Percentiles rank a stretch among this genome's conserved stretches.
phyloP scores from a whole-genome alignment of 2,888 invertebrate species.

The Antitype chi region DNA sequence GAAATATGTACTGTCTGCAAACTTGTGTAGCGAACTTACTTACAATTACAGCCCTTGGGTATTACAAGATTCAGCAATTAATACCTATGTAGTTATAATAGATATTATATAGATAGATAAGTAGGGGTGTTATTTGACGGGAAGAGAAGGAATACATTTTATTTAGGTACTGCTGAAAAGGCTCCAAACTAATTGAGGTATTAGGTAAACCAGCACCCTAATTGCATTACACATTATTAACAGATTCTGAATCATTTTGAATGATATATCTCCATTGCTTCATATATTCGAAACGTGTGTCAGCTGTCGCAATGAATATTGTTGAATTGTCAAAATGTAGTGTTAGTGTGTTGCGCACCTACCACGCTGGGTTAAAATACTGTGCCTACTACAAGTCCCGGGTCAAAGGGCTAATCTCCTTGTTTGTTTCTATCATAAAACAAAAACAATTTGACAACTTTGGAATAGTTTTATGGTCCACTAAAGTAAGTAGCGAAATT shows the following conservation, averaged over 20 bases:
- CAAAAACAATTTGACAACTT: neutral
- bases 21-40: neutral
- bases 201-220: too few species aligned
- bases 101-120: neutral
- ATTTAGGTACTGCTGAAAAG: too few species aligned
- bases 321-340: too few species aligned
- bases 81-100: neutral
- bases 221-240: too few species aligned
- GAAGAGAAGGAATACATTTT: too few species aligned
- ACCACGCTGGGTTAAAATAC: neutral
- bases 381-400: neutral
- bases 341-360: too few species aligned
- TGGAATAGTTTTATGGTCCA: conserved; percentile 1
- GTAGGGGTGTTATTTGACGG: too few species aligned
- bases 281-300: too few species aligned
- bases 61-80: conserved; percentile 8
- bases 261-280: too few species aligned
- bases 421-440: conserved; percentile 12
- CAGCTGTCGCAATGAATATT: too few species aligned
- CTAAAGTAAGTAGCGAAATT: conserved; percentile 15
- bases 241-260: too few species aligned
- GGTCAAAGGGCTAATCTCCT: neutral
- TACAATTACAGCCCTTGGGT: neutral
- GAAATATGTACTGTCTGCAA: neutral
- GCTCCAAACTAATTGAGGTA: too few species aligned